Conservation (phyloP, 2,797 vertebrate genomes). For the Hemitrygon akajei region DNA sequence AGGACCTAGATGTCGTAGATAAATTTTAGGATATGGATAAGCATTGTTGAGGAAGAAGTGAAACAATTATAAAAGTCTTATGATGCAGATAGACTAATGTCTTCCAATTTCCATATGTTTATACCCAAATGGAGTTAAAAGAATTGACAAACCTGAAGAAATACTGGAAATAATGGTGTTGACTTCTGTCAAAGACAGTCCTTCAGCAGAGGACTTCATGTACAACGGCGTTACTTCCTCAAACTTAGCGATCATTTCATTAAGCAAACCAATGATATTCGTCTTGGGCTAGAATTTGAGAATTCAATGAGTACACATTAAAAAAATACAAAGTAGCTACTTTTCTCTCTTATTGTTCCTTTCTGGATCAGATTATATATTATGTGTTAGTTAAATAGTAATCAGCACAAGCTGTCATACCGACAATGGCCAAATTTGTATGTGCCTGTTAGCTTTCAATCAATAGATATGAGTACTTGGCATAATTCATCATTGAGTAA, state of each 20-base stretch:
- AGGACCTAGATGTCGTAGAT: background rate
- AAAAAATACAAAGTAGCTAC: background rate
- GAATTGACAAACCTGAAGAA: slow-evolving; percentile 63
- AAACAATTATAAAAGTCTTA: background rate
- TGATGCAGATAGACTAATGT: background rate
- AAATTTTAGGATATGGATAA: background rate
- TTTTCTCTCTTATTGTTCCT: background rate
- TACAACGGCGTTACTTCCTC: slow-evolving; percentile 82
- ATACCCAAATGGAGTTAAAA: background rate
- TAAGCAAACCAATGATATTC: slow-evolving; percentile 67
- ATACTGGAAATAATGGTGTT: slow-evolving; percentile 75
- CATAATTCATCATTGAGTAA: background rate
- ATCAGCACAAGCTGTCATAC: too few relatives aligned
- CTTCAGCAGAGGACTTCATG: slow-evolving; percentile 57
- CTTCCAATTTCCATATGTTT: background rate
- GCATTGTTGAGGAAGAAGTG: background rate
- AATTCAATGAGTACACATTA: background rate
- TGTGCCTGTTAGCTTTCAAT: background rate
- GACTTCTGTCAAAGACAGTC: slow-evolving; percentile 68
- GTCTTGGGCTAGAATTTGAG: slow-evolving; percentile 75
- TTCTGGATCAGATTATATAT: background rate
- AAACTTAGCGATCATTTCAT: slow-evolving; percentile 86
- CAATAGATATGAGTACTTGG: background rate
- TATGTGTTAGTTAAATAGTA: background rate
- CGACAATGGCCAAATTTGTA: too few relatives aligned